A percentile compares a stretch with the other conserved stretches of the same genome.
Conservation (phyloP, 2,113 vertebrate species). For the Willisornis vidua region DNA sequence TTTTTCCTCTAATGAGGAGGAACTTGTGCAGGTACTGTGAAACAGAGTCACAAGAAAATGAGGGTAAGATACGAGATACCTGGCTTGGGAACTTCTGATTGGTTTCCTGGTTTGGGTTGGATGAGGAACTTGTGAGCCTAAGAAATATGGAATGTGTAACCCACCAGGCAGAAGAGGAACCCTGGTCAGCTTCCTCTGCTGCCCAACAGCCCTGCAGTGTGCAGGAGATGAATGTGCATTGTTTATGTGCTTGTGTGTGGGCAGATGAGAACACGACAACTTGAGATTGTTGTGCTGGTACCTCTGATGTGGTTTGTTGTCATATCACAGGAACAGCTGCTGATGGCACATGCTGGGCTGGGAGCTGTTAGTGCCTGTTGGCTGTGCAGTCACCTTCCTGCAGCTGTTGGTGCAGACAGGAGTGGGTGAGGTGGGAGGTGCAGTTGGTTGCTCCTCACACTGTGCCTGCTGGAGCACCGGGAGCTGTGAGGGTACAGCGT, state of each 20-base stretch:
- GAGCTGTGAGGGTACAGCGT: rapidly evolving
- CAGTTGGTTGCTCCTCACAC: background rate
- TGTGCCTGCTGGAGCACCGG: background rate
- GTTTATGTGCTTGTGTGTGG: background rate
- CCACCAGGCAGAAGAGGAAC: background rate
- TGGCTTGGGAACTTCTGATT: background rate
- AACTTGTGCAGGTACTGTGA: background rate
- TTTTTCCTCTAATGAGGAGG: background rate
- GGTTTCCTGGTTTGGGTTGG: background rate
- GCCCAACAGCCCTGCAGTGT: background rate
- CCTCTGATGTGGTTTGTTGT: background rate
- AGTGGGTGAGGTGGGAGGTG: background rate
- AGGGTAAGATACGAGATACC: background rate
- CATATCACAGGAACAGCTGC: background rate
- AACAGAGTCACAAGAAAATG: background rate
- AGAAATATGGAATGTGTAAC: background rate
- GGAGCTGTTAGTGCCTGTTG: background rate
- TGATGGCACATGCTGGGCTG: rapidly evolving
- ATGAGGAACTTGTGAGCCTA: background rate
- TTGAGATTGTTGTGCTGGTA: background rate
- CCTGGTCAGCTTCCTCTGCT: background rate
- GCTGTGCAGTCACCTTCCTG: background rate
- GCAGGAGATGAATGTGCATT: background rate
- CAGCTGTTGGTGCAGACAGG: background rate
- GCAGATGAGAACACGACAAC: background rate